A percentile compares a stretch with the other conserved stretches of the same genome.
These are phyloP conservation scores for Aplysia californica DNA, from an alignment of 1,140 invertebrate species.

Conservation along the genomic window DNA sequence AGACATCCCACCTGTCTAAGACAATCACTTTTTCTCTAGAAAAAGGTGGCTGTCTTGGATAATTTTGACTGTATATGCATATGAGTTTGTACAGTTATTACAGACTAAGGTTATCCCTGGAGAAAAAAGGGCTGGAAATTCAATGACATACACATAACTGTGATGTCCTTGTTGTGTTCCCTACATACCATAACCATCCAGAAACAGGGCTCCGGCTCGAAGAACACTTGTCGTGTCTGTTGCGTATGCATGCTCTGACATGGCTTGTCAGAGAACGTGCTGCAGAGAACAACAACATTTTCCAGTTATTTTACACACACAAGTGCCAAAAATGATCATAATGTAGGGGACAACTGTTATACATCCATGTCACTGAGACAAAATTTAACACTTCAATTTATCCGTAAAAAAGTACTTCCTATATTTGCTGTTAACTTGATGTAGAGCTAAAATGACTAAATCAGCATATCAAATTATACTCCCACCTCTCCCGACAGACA, in stretches of 20 bases:
- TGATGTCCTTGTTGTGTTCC: background rate
- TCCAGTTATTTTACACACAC: background rate
- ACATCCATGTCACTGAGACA: background rate
- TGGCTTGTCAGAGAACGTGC: slow-evolving; percentile 84
- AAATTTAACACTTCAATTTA: no score
- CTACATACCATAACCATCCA: slow-evolving; percentile 90
- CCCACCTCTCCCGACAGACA: no score
- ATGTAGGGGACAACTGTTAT: background rate
- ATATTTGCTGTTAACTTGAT: no score
- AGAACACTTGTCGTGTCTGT: slow-evolving; percentile 88
- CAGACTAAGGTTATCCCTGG: no score
- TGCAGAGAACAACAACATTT: slow-evolving; percentile 68
- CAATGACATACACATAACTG: background rate
- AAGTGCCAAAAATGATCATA: background rate
- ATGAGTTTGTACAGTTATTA: background rate
- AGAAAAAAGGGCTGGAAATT: background rate
- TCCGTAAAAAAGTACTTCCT: no score
- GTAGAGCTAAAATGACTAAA: no score
- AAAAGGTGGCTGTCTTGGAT: background rate
- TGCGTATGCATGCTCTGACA: slow-evolving; percentile 90
- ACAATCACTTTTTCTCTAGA: background rate
- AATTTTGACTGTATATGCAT: background rate
- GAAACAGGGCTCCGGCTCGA: slow-evolving; percentile 85
- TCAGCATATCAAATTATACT: no score
- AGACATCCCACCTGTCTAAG: no score